Conservation (phyloP, 2,888 invertebrate species). For the Cyrtodaria siliqua region DNA sequence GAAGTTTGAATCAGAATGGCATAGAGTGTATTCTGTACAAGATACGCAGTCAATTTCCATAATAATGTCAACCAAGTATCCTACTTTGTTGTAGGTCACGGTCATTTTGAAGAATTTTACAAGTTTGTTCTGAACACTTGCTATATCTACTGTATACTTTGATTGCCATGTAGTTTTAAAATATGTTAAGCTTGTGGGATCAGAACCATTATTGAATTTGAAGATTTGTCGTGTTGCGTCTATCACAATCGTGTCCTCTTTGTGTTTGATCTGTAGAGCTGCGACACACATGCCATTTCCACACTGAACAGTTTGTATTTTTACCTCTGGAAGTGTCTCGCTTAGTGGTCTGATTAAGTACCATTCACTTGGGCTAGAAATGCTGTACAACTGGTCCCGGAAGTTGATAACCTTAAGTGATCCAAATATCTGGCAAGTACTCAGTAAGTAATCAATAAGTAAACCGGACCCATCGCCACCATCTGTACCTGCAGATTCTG, state of each 20-base stretch:
- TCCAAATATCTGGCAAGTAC: constrained; percentile 31
- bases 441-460: not conserved
- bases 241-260: constrained; percentile 13
- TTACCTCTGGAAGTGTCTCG: constrained; percentile 13
- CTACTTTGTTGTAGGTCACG: constrained; percentile 11
- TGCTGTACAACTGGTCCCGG: constrained; percentile 1
- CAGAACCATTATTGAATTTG: not conserved
- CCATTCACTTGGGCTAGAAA: constrained; percentile 28
- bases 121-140: not conserved
- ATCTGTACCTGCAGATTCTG: not conserved
- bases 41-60: constrained; percentile 28
- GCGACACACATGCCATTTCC: constrained; percentile 29
- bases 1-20: constrained; percentile 16
- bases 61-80: constrained; percentile 26
- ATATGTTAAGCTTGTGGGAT: constrained; percentile 6
- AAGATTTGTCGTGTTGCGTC: too few relatives aligned
- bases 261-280: constrained; percentile 14
- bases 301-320: constrained; percentile 31
- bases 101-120: constrained; percentile 15
- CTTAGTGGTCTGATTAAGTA: constrained; percentile 16
- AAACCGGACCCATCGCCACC: constrained; percentile 6
- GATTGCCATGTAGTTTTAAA: constrained; percentile 6
- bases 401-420: constrained; percentile 16
- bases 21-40: constrained; percentile 26
- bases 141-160: not conserved